Evolutionary conservation across 1,140 invertebrate genomes (phyloP), one percentile per base, ranked within the genome.

Genomic region (Globodera ellingtonae): DNA sequence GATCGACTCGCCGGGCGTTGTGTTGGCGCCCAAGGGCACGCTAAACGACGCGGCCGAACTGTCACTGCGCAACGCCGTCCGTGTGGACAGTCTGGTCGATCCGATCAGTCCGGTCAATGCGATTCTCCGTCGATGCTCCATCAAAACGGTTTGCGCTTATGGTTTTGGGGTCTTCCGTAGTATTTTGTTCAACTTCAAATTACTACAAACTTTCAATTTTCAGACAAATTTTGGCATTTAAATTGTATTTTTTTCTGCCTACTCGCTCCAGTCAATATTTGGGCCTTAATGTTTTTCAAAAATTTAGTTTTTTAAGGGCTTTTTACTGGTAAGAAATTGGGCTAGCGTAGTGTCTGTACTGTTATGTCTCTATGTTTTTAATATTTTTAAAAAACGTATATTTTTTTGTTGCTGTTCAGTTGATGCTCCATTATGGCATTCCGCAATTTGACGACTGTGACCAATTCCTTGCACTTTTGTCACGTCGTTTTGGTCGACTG

Each of bases 1-100:
- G 18, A 91, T 99, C 46, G 97, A 99, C 91, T 95, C 95, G 83
- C 97, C 97, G 8, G 98, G 98, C 69, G 94, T 99, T 86, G 94
- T 98, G 48, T 94, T 98, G 90, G 93, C 94, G 46, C 92, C 92
- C 75, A 88, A 91, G n/a, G 69, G 69, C 6, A 24, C 21, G 48
- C 66, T 24, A 15, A 84, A 90, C 24, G 93, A 94, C 85, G 92
- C 92, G 0, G 92, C 92, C 4, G 86, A 90, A 65, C 91, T 94
- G 8, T 94, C 95, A 10, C 91, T 98, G 0, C 93, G 94, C 90
- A 98, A 98, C 91, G 95, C 94, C 15, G 92, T 98, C 6, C 93
- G 93, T 85, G 84, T 98, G 10, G 94, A 95, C 83, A 92, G 92
- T 24, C 87, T 98, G 0, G 92, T 92, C 81, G 96, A 98, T 91